Percentiles rank a stretch among this genome's conserved stretches.
Evolutionary conservation across 1,140 invertebrate species (phyloP).

Genomic region (Cydia splendana): DNA sequence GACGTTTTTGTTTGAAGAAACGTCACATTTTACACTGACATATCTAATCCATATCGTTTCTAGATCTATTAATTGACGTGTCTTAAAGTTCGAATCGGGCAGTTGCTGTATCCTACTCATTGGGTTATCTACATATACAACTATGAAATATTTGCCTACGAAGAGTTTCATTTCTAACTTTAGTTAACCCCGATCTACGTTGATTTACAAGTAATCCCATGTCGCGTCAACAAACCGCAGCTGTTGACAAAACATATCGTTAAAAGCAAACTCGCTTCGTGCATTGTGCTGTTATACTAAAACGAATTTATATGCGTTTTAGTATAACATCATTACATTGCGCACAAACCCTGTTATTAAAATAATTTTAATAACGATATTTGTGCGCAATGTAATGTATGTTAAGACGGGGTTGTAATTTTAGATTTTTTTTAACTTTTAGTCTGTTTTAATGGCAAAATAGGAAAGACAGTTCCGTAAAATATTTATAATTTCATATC

Average conservation of each 20-base stretch:
- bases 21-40: no score
- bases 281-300: slow-evolving; percentile 8
- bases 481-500: no score
- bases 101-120: neutral
- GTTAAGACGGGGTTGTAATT: neutral
- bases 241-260: slow-evolving; percentile 26
- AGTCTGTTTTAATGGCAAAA: no score
- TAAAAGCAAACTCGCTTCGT: slow-evolving; percentile 9
- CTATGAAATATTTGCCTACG: neutral
- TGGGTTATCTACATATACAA: neutral
- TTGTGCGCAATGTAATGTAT: neutral
- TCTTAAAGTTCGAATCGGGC: no score
- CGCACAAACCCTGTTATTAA: no score
- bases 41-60: no score
- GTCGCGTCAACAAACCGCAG: slow-evolving; percentile 18
- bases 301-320: neutral
- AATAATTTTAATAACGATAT: neutral
- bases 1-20: no score
- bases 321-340: no score
- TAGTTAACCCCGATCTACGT: slow-evolving; percentile 3
- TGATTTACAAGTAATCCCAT: slow-evolving; percentile 18
- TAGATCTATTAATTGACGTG: no score
- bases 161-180: neutral
- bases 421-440: neutral
- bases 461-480: no score